These are phyloP conservation scores for Allolobophora icterica DNA, from an alignment of 2,888 invertebrate species.

Conservation along the genomic window DNA sequence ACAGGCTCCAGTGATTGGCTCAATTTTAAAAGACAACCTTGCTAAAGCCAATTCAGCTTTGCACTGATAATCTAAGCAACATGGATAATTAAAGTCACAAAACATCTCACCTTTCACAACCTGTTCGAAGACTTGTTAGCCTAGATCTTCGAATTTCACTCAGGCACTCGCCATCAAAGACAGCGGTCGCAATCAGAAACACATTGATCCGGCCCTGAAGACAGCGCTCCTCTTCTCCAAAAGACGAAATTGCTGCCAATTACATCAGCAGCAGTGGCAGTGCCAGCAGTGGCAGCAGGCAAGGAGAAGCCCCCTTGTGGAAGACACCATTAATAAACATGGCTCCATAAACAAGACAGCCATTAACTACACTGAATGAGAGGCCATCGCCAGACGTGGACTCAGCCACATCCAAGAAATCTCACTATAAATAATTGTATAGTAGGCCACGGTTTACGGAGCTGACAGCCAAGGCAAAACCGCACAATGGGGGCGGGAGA, in stretches of 20 bases:
- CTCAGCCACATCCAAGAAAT: background rate
- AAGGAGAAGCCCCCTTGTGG: background rate
- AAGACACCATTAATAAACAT: background rate
- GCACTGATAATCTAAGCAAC: background rate
- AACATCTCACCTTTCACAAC: background rate
- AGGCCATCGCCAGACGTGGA: background rate
- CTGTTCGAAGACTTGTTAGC: background rate
- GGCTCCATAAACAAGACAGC: conserved; percentile 17
- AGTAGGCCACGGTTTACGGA: background rate
- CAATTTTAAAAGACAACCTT: background rate
- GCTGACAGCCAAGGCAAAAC: background rate
- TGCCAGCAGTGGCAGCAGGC: background rate
- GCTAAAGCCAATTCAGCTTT: background rate
- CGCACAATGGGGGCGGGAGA: background rate
- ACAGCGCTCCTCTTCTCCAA: background rate
- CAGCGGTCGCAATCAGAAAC: background rate
- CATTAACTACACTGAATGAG: background rate
- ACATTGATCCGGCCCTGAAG: background rate
- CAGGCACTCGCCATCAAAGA: background rate
- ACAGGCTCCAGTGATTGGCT: background rate
- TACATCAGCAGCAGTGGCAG: background rate
- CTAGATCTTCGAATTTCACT: conserved; percentile 17
- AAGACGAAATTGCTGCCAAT: conserved; percentile 12
- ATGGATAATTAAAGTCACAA: conserved; percentile 1
- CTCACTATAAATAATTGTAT: background rate